phyloP scores from a whole-genome alignment of 2,113 vertebrate species.

The Rhegmatorhina hoffmannsi region DNA sequence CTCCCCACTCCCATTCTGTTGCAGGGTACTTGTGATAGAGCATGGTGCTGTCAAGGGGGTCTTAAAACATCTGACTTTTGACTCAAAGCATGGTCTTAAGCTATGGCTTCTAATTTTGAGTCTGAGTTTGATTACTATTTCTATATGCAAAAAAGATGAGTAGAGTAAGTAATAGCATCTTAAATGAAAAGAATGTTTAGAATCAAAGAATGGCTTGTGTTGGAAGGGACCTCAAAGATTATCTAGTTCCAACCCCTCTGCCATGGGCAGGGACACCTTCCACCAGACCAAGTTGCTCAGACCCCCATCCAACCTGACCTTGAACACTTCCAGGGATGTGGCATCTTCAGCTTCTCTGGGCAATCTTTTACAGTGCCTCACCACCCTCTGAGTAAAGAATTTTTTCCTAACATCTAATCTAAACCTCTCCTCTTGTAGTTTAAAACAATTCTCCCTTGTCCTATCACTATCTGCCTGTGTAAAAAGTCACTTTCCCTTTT shows the following conservation, averaged over 20 bases:
- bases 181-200: background rate
- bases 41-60: background rate
- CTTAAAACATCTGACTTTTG: background rate
- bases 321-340: background rate
- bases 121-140: background rate
- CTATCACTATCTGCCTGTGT: background rate
- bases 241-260: background rate
- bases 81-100: background rate
- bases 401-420: background rate
- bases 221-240: background rate
- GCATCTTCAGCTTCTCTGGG: background rate
- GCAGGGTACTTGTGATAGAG: background rate
- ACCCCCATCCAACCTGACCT: background rate
- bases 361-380: background rate
- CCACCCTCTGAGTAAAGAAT: background rate
- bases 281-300: background rate
- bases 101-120: background rate
- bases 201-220: background rate
- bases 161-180: background rate
- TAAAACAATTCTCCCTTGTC: background rate
- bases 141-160: background rate
- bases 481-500: background rate
- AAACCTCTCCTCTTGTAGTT: background rate
- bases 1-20: background rate
- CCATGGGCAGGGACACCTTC: background rate